Evolutionary conservation across 2,797 vertebrate genomes (phyloP).

Genomic region (Sciurus vulgaris): DNA sequence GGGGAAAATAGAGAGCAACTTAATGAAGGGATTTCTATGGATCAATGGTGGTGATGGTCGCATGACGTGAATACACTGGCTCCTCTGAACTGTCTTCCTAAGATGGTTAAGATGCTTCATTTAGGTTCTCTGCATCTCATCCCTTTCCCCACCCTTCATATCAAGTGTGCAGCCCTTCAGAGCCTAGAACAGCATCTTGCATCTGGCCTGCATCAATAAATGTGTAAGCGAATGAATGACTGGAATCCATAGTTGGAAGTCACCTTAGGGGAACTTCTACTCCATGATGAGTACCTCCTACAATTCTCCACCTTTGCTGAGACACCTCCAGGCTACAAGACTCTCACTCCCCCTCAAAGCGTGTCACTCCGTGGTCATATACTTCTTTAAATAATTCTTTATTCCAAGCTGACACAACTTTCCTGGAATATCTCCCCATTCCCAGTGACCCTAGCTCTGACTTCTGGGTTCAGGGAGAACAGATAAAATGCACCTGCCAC

Average conservation of each 20-base stretch:
- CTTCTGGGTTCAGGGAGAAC: slow-evolving; percentile 6
- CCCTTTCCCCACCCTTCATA: neutral
- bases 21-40: neutral
- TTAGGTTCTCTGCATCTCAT: neutral
- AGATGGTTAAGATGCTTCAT: neutral
- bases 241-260: neutral
- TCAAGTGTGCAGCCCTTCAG: neutral
- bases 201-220: neutral
- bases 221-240: neutral
- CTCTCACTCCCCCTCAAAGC: neutral
- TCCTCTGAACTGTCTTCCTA: neutral
- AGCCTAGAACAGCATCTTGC: neutral
- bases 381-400: neutral
- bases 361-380: neutral
- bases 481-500: neutral
- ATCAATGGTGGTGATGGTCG: neutral
- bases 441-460: neutral
- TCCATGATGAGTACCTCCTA: neutral
- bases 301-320: neutral
- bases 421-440: neutral
- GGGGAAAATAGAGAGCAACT: neutral
- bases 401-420: neutral
- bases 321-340: neutral
- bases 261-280: neutral
- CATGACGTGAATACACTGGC: neutral